These are phyloP conservation scores for Tauraco hartlaubi DNA, from an alignment of 2,797 vertebrate species.

Conservation along the genomic window DNA sequence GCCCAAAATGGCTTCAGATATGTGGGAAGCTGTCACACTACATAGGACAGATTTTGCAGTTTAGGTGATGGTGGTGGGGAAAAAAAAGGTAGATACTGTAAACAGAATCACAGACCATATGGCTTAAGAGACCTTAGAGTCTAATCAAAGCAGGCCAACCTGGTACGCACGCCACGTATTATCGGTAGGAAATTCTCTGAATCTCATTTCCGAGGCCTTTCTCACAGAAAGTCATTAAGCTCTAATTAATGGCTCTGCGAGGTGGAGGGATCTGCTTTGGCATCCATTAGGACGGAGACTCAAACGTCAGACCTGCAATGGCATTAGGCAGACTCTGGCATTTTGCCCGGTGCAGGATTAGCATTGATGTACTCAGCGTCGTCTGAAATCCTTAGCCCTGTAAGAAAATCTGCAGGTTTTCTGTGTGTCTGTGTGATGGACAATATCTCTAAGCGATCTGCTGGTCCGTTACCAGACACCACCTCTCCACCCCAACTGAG, in stretches of 20 bases:
- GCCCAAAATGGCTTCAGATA: not conserved
- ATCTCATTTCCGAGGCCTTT: slow-evolving; percentile 67
- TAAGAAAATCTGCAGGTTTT: slow-evolving; percentile 26
- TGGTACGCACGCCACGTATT: not conserved
- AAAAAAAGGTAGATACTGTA: not conserved
- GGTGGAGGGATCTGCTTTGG: slow-evolving; percentile 36
- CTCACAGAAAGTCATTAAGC: slow-evolving; percentile 57
- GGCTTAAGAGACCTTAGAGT: not conserved
- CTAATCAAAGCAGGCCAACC: not conserved
- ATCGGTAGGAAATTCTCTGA: slow-evolving; percentile 59
- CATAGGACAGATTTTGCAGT: not conserved
- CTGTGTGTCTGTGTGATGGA: not conserved
- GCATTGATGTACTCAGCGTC: not conserved
- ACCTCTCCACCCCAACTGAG: not conserved
- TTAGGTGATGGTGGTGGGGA: not conserved
- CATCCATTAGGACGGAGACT: slow-evolving; percentile 55
- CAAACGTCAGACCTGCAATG: slow-evolving; percentile 41
- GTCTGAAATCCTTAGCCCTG: slow-evolving; percentile 6
- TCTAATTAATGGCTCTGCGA: slow-evolving; percentile 70
- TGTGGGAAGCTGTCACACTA: not conserved
- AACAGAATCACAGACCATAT: not conserved
- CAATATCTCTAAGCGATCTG: not conserved
- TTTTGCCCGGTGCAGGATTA: slow-evolving; percentile 13
- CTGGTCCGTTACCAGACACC: not conserved
- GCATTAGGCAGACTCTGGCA: slow-evolving; percentile 50